Base-by-base conservation (phyloP, 2,888 invertebrate genomes). In the Ectemnius lituratus region DNA sequence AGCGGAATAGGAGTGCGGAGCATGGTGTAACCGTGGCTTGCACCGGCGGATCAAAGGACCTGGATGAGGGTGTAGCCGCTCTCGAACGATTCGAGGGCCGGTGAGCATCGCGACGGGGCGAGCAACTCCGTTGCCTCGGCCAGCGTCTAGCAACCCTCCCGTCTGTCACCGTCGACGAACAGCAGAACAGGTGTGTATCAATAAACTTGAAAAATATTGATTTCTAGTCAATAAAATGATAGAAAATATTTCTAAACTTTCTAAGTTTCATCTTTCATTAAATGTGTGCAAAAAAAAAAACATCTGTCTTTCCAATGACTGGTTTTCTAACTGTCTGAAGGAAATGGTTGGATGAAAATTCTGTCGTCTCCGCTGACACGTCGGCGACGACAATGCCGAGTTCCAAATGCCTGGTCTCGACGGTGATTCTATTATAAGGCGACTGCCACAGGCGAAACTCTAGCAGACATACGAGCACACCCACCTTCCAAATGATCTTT, bases 21-120 rank as follows among this genome's bases (percentile, higher is more conserved):
- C 78, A 79, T 73, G 75, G 74, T 76, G 67, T 68, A 78, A 71
- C 58, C 70, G 68, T 77, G 68, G 23, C 23, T 23, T 23, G 78
- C 62, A 70, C 73, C 69, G 69, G 70, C 74, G 79, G 79, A 79
- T 83, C 83, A 80, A 84, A 82, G 81, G 79, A 65, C 70, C 62
- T 57, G 66, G 65, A 76, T 75, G 82, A 80, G 79, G 83, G 80
- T 75, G 82, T 84, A 79, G 75, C 80, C 78, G 83, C 81, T 80
- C 80, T 82, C 79, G 87, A 86, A 83, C 85, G 86, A 79, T 85
- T 87, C 85, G 87, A 88, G 85, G 84, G 83, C 83, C 88, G 88
- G 89, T 90, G 90, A 90, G 88, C 89, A 87, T 86, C 87, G 87
- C 86, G 86, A 89, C 89, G 89, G 89, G 89, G 87, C 88, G 87